phyloP scores from a whole-genome alignment of 2,797 vertebrate species.

The Vespertilio murinus region DNA sequence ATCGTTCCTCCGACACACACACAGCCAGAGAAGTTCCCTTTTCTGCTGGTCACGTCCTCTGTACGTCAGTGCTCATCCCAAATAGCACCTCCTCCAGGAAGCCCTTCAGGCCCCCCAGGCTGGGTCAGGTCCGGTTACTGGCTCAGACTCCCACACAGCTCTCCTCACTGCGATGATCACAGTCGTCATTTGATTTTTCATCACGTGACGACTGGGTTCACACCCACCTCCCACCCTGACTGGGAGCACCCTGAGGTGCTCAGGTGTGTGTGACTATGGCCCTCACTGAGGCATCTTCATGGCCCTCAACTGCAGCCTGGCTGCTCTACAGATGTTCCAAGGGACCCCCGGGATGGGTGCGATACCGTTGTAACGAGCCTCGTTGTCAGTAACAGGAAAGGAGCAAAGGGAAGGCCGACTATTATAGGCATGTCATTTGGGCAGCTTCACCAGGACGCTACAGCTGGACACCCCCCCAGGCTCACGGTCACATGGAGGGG shows the following conservation, averaged over 20 bases:
- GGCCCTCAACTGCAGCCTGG: not conserved
- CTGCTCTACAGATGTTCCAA: not conserved
- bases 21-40: not conserved
- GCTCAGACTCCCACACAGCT: not conserved
- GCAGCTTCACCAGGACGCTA: not conserved
- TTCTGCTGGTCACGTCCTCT: not conserved
- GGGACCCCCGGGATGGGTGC: not conserved
- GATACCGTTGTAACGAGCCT: not conserved
- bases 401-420: not conserved
- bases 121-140: not conserved
- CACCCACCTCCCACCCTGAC: not conserved
- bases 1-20: not conserved
- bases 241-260: not conserved
- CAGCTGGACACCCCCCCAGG: not conserved
- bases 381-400: not conserved
- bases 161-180: not conserved
- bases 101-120: not conserved
- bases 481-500: too few species aligned
- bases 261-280: not conserved
- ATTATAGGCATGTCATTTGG: not conserved
- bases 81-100: constrained; percentile 3
- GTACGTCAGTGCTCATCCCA: not conserved
- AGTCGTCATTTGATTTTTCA: not conserved
- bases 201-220: not conserved
- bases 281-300: not conserved